A percentile compares a stretch with the other conserved stretches of the same genome.
Evolutionary conservation across 2,888 invertebrate species (phyloP).

Genomic region (Drosophila testacea): DNA sequence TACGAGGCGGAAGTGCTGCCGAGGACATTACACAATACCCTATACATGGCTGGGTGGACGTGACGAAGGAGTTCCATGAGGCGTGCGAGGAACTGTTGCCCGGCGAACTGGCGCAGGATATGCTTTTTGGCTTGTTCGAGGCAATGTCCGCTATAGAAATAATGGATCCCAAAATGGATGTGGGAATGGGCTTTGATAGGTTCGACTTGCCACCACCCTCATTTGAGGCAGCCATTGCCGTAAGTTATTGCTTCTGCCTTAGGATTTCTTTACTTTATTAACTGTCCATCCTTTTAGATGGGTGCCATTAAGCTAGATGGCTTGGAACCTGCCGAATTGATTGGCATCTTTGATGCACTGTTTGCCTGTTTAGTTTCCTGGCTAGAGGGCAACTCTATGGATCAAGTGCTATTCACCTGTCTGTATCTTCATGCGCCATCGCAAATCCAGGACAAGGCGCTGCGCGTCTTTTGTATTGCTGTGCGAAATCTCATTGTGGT

Average conservation of each 20-base stretch:
- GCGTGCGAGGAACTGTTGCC: conserved; percentile 91
- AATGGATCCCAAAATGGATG: conserved; percentile 99
- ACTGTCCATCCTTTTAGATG: conserved; percentile 85
- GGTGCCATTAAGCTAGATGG: conserved; percentile 91
- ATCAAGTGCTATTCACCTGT: conserved; percentile 98
- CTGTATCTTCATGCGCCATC: conserved; percentile 96
- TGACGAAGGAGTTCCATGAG: conserved; percentile 87
- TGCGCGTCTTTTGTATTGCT: conserved; percentile 94
- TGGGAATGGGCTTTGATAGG: conserved; percentile 97
- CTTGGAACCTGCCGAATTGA: conserved; percentile 91
- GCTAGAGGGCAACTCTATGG: conserved; percentile 98
- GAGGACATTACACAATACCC: conserved; percentile 82
- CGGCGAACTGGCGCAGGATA: conserved; percentile 96
- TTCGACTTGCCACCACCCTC: conserved; percentile 93
- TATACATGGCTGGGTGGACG: conserved; percentile 84
- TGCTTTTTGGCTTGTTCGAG: conserved; percentile 96
- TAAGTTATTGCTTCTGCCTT: conserved; percentile 80
- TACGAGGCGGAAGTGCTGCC: conserved; percentile 66
- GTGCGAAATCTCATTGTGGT: conserved; percentile 95
- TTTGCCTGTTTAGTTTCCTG: conserved; percentile 97
- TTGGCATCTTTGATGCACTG: conserved; percentile 97
- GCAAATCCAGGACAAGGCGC: conserved; percentile 91
- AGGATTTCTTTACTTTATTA: rapidly evolving
- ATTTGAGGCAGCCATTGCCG: conserved; percentile 94
- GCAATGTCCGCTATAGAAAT: conserved; percentile 99